Evolutionary conservation across 2,888 invertebrate genomes (phyloP), one percentile per base, ranked within the genome.

Genomic region (Octodonta nipae): DNA sequence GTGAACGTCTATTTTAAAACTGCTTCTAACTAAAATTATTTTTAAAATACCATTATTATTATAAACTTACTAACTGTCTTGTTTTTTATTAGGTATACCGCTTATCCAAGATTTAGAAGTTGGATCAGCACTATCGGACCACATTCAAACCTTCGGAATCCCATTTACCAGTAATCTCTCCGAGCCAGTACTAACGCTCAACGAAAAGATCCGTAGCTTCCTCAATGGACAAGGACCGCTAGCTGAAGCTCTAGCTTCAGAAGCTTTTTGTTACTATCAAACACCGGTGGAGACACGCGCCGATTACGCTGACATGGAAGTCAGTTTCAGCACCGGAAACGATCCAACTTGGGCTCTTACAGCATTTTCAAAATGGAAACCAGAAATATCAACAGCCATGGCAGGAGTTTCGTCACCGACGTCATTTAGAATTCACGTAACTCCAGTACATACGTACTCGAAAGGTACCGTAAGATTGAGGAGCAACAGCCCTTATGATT

Each of bases 81-180:
- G 8, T 8, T 34, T 25, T 16, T 16, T 34, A 31, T 3, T 15
- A 41, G 43, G 35, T 2, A 78, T 85, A 30, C 53, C 65, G 0
- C 67, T 75, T 3, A 49, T 80, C 26, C 65, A 71, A 38, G 69
- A 84, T 50, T 64, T 81, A 2, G 14, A 12, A 0, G 84, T 85
- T 1, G 85, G 85, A 3, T 68, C 71, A 46, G 81, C 82, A 55
- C 65, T 84, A 1, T 81, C 80, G 53, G 84, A 84, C 54, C 84
- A 84, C 47, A 66, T 80, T 3, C 75, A 75, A 2, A 70, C 79
- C 37, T 72, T 73, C 3, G 78, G 77, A 3, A 61, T 82, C 32
- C 74, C 73, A 0, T 83, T 83, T 49, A 61, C 75, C 29, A 70
- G 78, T 3, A 78, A 81, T 48, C 68, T 72, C 30, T 68, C 70